These are phyloP conservation scores for Drosophila trapezifrons DNA, from an alignment of 1,140 invertebrate genomes.

Conservation along the genomic window DNA sequence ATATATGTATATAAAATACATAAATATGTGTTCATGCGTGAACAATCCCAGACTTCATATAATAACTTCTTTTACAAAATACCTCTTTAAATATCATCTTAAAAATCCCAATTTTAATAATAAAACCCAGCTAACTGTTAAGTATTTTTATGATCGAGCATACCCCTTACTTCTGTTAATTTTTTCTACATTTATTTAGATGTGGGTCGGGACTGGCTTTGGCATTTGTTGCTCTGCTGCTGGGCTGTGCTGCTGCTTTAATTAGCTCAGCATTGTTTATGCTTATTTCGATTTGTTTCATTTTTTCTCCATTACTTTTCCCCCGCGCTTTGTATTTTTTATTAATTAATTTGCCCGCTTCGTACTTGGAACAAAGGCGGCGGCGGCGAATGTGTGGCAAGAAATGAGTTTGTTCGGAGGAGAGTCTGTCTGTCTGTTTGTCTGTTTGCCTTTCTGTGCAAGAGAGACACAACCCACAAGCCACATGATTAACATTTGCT, in stretches of 20 bases:
- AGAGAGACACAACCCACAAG: slow-evolving; percentile 47
- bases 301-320: slow-evolving; percentile 42
- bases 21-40: no score
- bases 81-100: not conserved
- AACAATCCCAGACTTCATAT: no score
- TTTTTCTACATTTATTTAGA: slow-evolving; percentile 24
- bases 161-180: not conserved
- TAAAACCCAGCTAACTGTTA: not conserved
- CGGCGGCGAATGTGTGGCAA: slow-evolving; percentile 37
- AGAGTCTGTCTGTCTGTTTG: slow-evolving; percentile 9
- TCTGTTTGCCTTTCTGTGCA: slow-evolving; percentile 18
- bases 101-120: not conserved
- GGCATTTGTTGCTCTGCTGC: slow-evolving; percentile 45
- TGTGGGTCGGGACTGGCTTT: slow-evolving; percentile 45
- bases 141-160: slow-evolving; percentile 6
- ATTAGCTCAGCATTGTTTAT: slow-evolving; percentile 68
- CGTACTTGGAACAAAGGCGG: slow-evolving; percentile 64
- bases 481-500: slow-evolving; percentile 63
- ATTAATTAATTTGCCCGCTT: slow-evolving; percentile 66
- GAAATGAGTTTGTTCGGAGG: slow-evolving; percentile 19
- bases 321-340: slow-evolving; percentile 31
- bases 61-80: not conserved
- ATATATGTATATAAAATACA: no score
- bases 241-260: slow-evolving; percentile 32
- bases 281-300: slow-evolving; percentile 53